Evolutionary conservation across 2,113 vertebrate genomes (phyloP), one percentile per base, ranked within the genome.

Genomic region (Propithecus coquereli): DNA sequence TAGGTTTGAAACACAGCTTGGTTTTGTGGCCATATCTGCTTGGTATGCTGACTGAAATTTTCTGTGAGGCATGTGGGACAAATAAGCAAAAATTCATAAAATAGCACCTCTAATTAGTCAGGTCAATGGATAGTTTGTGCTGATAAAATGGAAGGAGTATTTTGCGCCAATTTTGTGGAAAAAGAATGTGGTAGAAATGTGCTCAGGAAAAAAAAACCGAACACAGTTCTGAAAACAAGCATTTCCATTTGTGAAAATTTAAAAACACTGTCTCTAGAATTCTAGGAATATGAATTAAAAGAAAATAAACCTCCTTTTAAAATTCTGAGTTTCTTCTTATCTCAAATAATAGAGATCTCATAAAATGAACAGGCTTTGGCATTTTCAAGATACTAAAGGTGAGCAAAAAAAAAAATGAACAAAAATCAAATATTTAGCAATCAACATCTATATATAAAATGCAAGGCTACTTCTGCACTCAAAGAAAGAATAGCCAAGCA

Each of bases 131-230:
- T 90, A 92, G 16, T 92, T 87, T 91, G 70, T 92, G 80, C 87
- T 57, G 57, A 90, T 90, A 71, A 86, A 95, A 52, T 84, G 2
- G 37, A 87, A 91, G 82, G 18, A 71, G 1, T 40, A 59, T 96
- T 95, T 91, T 61, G 68, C 94, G 90, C 59, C 63, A 94, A 68
- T 86, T 88, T 93, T 68, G 85, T 54, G 30, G 70, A 91, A 92
- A 82, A 89, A 85, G 59, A 86, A 17, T 87, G 47, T 57, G 63
- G 80, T 34, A 84, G 45, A 94, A 87, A 74, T 73, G 37, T 87
- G 27, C n/a, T 79, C 52, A 54, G 32, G 27, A 5, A 50, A 20
- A n/a, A n/a, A 54, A 57, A 54, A 81, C 25, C 54, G 45, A 86
- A 63, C 16, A 93, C 27, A 27, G 0, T 93, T 95, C 87, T 90